Evolutionary conservation across 2,113 vertebrate genomes (phyloP).

Genomic region (Hemichromis elongatus): DNA sequence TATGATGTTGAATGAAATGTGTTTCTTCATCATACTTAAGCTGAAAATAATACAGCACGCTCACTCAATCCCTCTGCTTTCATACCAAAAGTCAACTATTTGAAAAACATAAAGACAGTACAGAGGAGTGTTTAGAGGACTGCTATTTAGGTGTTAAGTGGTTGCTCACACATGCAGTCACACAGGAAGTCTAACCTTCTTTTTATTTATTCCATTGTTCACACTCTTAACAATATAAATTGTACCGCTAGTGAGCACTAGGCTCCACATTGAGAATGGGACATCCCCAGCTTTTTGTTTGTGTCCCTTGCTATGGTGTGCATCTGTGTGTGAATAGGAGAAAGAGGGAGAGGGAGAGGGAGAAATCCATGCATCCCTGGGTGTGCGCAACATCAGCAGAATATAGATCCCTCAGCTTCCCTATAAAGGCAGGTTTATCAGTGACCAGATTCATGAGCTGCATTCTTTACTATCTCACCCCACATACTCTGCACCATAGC

Average conservation of each 20-base stretch:
- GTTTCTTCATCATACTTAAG: constrained; percentile 8
- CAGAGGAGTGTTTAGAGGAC: not conserved
- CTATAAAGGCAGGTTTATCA: constrained; percentile 39
- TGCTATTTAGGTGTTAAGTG: not conserved
- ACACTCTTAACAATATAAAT: not conserved
- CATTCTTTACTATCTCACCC: constrained; percentile 22
- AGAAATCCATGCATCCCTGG: not conserved
- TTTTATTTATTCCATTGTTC: not conserved
- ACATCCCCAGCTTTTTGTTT: not conserved
- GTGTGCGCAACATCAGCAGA: constrained; percentile 41
- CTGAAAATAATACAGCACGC: not conserved
- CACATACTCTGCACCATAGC: not conserved
- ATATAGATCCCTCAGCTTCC: constrained; percentile 39
- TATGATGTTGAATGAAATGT: constrained; percentile 40
- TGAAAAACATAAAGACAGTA: not conserved
- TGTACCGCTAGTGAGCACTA: not conserved
- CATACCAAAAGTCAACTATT: constrained; percentile 8
- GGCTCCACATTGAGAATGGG: not conserved
- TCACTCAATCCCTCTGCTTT: not conserved
- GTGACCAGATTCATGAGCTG: constrained; percentile 37
- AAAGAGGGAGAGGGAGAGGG: not conserved
- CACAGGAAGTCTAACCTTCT: not conserved
- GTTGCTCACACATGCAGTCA: not conserved
- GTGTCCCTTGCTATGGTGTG: not conserved
- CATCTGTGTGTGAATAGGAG: not conserved